Evolutionary conservation across 1,140 invertebrate species (phyloP), one percentile per base, ranked within the genome.

Genomic region (Trichonephila clavipes): DNA sequence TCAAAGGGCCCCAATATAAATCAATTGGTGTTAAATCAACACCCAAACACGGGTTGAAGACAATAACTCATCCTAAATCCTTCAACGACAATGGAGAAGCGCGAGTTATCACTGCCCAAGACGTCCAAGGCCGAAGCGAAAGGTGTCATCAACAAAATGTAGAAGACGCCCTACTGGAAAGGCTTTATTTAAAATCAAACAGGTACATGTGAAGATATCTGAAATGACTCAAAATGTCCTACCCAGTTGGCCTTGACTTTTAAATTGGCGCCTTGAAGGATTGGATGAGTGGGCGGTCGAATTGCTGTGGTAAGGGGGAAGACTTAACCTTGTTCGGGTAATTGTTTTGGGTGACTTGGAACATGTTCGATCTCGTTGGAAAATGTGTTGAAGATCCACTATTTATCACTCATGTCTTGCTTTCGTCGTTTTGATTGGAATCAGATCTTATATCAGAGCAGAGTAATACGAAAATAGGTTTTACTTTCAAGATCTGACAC

Each of bases 191-290:
- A 77, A 40, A 77, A 77, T 77, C 34, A 40, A 77, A 24, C 58
- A 85, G 58, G 58, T 58, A 51, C 21, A 12, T 51, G 58, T 10
- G 82, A 59, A 85, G 82, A 85, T 58, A 58, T 34, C 19, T 82
- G 16, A 82, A 51, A 40, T 58, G 44, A 85, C 7, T 51, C 58
- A 85, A 85, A 85, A 24, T 1, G 82, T 59, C 24, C 28, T 58
- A 58, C 44, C 82, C 58, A 24, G 44, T 85, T 59, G 24, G 44
- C 82, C 82, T 85, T 85, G 82, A 85, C 82, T 85, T 59, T 85
- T 85, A 85, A 83, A 85, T 58, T 24, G 44, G 82, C 82, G 82
- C 58, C 58, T 85, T 85, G 82, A 85, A 58, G 82, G 8, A 58
- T 12, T 77, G 28, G 44, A 59, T 59, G 44, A 58, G 82, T 85